phyloP scores from a whole-genome alignment of 2,113 vertebrate genomes.

The Melanerpes formicivorus region DNA sequence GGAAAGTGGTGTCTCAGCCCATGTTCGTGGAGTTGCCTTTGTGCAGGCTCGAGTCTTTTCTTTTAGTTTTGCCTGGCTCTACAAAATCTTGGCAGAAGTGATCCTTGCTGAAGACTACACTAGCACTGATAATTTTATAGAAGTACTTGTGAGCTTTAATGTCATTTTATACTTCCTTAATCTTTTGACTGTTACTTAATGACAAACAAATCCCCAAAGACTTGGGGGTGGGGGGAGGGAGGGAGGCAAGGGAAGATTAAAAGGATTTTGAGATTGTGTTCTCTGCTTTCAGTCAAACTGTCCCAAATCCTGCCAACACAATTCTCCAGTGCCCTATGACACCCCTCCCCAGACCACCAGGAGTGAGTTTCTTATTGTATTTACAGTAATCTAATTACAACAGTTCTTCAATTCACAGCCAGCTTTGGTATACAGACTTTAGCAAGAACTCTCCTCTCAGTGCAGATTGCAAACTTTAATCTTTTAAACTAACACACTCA shows the following conservation, averaged over 20 bases:
- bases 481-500: slow-evolving; percentile 75
- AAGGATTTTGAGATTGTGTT: slow-evolving; percentile 79
- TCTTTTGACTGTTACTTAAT: slow-evolving; percentile 76
- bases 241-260: slow-evolving; percentile 67
- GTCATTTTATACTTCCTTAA: slow-evolving; percentile 70
- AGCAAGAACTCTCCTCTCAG: slow-evolving; percentile 45
- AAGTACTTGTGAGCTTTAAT: slow-evolving; percentile 54
- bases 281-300: slow-evolving; percentile 76
- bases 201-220: slow-evolving; percentile 83
- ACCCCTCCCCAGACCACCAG: slow-evolving; percentile 82
- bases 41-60: neutral
- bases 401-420: slow-evolving; percentile 72
- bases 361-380: slow-evolving; percentile 84
- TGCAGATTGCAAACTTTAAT: slow-evolving; percentile 67
- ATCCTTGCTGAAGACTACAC: slow-evolving; percentile 23
- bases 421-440: slow-evolving; percentile 76
- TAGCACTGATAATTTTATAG: slow-evolving; percentile 52
- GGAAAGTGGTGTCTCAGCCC: neutral
- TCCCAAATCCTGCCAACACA: slow-evolving; percentile 75
- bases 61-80: neutral
- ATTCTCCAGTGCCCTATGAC: slow-evolving; percentile 72
- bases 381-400: slow-evolving; percentile 91
- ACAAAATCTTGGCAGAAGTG: neutral
- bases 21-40: neutral
- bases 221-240: slow-evolving; percentile 9